A percentile compares a stretch with the other conserved stretches of the same genome.
These are phyloP conservation scores for Amblyjoppa fuscipennis DNA, from an alignment of 2,888 invertebrate species.

Conservation along the genomic window DNA sequence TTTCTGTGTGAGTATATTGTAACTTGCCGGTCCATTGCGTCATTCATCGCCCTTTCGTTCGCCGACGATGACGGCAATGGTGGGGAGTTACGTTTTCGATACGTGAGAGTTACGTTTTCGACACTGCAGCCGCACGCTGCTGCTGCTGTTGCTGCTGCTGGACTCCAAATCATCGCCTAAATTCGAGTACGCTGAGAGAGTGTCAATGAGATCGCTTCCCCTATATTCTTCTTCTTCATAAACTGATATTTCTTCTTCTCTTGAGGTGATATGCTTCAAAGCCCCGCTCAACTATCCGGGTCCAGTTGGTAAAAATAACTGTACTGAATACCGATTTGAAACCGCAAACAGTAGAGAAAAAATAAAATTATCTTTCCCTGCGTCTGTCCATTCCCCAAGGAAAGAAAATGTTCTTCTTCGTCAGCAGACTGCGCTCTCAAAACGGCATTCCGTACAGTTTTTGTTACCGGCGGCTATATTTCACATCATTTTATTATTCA, in stretches of 20 bases:
- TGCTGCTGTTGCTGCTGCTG: not conserved
- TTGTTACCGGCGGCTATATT: no score
- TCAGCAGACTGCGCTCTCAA: no score
- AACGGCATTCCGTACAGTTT: no score
- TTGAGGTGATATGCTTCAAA: no score
- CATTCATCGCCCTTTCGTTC: not conserved
- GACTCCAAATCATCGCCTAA: not conserved
- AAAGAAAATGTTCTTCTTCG: not conserved
- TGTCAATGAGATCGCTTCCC: not conserved
- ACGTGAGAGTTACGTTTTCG: not conserved
- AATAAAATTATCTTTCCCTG: no score
- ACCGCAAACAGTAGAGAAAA: no score
- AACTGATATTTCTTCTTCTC: slow-evolving; percentile 9
- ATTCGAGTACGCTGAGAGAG: not conserved
- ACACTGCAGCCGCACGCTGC: not conserved
- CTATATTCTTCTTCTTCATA: no score
- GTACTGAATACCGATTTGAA: no score
- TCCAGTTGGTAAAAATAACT: no score
- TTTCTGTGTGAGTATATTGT: not conserved
- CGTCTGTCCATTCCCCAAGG: no score
- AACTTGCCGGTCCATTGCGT: slow-evolving; percentile 11
- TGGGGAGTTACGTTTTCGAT: not conserved
- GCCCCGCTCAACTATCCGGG: not conserved
- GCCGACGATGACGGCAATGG: slow-evolving; percentile 2
- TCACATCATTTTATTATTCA: no score